Evolutionary conservation across 2,888 invertebrate species (phyloP).

Genomic region (Pandemis heparana): DNA sequence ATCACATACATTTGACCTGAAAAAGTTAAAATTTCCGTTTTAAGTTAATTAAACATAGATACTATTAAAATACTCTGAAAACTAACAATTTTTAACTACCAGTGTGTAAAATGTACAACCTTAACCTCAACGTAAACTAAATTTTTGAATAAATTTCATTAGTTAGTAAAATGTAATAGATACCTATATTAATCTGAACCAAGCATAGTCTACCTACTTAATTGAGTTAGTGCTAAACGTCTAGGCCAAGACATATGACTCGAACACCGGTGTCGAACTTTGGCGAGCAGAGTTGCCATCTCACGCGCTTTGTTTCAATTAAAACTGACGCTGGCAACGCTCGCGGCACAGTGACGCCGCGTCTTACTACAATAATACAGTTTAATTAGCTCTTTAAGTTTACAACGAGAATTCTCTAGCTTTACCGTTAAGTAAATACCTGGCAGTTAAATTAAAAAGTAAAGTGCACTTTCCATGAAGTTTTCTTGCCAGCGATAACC

Average conservation of each 20-base stretch:
- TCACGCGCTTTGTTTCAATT: constrained; percentile 65
- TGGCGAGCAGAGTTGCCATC: constrained; percentile 38
- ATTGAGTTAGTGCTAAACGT: constrained; percentile 48
- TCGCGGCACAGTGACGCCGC: constrained; percentile 46
- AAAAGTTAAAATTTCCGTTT: background rate
- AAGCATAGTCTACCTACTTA: constrained; percentile 20
- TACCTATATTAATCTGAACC: no score
- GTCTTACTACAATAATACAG: constrained; percentile 53
- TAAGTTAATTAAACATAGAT: background rate
- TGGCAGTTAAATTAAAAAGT: constrained; percentile 27
- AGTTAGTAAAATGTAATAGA: no score
- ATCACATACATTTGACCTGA: background rate
- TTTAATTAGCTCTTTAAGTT: constrained; percentile 57
- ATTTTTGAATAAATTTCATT: no score
- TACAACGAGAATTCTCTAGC: constrained; percentile 14
- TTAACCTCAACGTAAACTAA: no score
- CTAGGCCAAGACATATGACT: constrained; percentile 40
- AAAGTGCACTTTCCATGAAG: constrained; percentile 8
- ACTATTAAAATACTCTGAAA: no score
- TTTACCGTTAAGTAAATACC: constrained; percentile 26
- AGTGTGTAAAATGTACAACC: no score
- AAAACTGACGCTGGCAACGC: constrained; percentile 56
- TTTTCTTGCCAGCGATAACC: background rate
- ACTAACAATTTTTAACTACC: no score
- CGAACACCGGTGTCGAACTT: constrained; percentile 35